phyloP scores from a whole-genome alignment of 2,888 invertebrate genomes.

The Microctonus hyperodae region DNA sequence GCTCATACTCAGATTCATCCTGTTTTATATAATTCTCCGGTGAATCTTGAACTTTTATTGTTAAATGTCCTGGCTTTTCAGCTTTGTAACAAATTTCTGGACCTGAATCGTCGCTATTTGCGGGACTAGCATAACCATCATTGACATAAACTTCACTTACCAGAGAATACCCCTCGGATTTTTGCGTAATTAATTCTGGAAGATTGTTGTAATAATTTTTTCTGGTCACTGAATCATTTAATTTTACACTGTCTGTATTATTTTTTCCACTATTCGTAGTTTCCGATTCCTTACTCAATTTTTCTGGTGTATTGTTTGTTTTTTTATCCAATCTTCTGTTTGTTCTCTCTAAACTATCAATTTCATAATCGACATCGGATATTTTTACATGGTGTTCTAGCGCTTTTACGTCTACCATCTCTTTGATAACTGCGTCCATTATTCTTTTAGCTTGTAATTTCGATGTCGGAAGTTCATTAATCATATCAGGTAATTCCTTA shows the following conservation, averaged over 20 bases:
- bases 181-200: conserved; percentile 64
- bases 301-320: conserved; percentile 52
- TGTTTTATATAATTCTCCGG: conserved; percentile 79
- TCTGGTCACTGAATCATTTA: conserved; percentile 42
- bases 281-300: conserved; percentile 14
- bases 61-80: conserved; percentile 79
- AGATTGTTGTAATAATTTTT: conserved; percentile 60
- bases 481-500: conserved; percentile 55
- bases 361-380: conserved; percentile 51
- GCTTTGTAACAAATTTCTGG: conserved; percentile 68
- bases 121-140: conserved; percentile 69
- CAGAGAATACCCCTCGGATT: conserved; percentile 70
- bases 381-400: conserved; percentile 45
- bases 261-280: neutral
- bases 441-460: conserved; percentile 58
- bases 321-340: conserved; percentile 44
- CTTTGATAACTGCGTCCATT: conserved; percentile 64
- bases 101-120: conserved; percentile 66
- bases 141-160: conserved; percentile 83
- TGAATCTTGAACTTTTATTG: conserved; percentile 84
- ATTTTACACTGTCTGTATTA: neutral
- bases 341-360: conserved; percentile 58
- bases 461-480: conserved; percentile 51
- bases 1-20: conserved; percentile 84
- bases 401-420: conserved; percentile 58